Base-by-base conservation (phyloP, 1,140 invertebrate species). In the Sycophaga agraensis region DNA sequence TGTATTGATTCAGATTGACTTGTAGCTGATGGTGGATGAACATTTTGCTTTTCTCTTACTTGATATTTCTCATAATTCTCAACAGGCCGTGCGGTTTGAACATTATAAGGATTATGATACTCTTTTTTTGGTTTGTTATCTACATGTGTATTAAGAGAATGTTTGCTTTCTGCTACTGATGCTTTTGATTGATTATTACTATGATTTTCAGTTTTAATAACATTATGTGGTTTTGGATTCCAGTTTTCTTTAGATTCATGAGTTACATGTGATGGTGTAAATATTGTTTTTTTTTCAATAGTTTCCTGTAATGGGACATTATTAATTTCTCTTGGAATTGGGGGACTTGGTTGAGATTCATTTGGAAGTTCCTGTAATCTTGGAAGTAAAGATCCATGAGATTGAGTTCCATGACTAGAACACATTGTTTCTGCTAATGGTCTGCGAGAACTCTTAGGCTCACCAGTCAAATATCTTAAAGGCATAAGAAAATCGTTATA, bases 371-470 rank as follows among this genome's bases (percentile, higher is more conserved):
- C 60, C 11, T 56, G 56, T 39, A 66, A 37, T 57, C 19, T 66
- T 37, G 65, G 46, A n/a, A 64, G 34, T 24, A 58, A 58, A 21
- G 62, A 26, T 4, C 55, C 51, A 43, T 66, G 45, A 28, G 12
- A 1, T 28, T 48, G 14, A n/a, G n/a, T n/a, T n/a, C n/a, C n/a
- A n/a, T n/a, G n/a, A 26, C 26, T 19, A 4, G 53, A 58, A 37
- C 2, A 42, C 55, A 63, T 65, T 39, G 73, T 63, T 50, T 76
- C 74, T 21, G 57, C 58, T 50, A 79, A 64, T 26, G 78, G 77
- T 57, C 66, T 65, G 34, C 74, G 72, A 0, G 61, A 48, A 21
- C 50, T 56, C 55, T 72, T 78, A 14, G 31, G 19, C 45, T 70
- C 71, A 8, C 49, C 28, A 60, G 51, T 68, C 17, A 55, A 66